phyloP scores from a whole-genome alignment of 2,797 vertebrate species.

The Fringilla coelebs region DNA sequence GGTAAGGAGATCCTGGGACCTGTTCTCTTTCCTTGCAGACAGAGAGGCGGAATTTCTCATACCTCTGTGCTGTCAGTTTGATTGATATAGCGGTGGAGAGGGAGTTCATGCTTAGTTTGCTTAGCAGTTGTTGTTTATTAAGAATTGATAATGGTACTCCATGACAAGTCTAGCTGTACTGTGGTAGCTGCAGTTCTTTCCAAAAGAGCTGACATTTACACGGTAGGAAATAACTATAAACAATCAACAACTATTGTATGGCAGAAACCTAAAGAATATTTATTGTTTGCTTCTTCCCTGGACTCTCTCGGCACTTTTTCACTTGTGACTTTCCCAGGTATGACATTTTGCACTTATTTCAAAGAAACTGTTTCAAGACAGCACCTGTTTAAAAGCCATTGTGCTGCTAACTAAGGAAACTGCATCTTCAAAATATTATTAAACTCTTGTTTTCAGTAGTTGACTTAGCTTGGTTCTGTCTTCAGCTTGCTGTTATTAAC shows the following conservation, averaged over 20 bases:
- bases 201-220: background rate
- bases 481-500: background rate
- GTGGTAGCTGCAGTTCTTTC: background rate
- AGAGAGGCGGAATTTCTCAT: background rate
- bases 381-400: background rate
- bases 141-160: background rate
- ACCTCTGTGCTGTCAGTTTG: background rate
- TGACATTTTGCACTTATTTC: background rate
- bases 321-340: background rate
- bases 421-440: background rate
- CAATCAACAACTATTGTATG: background rate
- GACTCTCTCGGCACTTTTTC: background rate
- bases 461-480: background rate
- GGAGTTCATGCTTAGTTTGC: slow-evolving; percentile 35
- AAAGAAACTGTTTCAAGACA: background rate
- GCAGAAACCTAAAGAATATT: background rate
- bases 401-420: background rate
- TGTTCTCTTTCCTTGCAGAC: background rate
- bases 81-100: background rate
- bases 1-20: background rate
- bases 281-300: background rate
- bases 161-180: background rate
- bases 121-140: slow-evolving; percentile 29
- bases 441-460: background rate
- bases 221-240: background rate